Percentiles rank a stretch among this genome's conserved stretches.
Evolutionary conservation across 2,888 invertebrate species (phyloP).

Genomic region (Meandrusa payeni): DNA sequence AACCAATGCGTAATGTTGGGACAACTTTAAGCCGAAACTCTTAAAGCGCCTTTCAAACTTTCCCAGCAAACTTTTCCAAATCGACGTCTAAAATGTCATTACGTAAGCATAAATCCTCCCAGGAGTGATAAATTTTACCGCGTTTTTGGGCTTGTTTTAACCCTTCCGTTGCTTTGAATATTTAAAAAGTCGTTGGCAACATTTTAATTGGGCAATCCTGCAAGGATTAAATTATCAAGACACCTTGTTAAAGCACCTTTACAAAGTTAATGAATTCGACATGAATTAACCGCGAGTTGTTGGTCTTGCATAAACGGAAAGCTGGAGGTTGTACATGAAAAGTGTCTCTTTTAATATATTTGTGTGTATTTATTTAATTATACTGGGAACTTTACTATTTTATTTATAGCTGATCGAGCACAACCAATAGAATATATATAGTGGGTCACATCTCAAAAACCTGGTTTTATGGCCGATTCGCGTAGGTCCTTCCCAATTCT

Average conservation of each 20-base stretch:
- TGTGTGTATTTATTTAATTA: no score
- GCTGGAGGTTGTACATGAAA: slow-evolving; percentile 7
- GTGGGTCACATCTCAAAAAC: no score
- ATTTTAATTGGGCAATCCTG: slow-evolving; percentile 77
- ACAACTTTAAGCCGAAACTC: slow-evolving; percentile 46
- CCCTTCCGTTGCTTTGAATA: slow-evolving; percentile 68
- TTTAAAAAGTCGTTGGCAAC: slow-evolving; percentile 79
- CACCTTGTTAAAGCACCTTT: slow-evolving; percentile 74
- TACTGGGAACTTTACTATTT: no score
- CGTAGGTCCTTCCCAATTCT: no score
- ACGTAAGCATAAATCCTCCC: slow-evolving; percentile 67
- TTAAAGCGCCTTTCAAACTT: slow-evolving; percentile 44
- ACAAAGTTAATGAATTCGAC: slow-evolving; percentile 76
- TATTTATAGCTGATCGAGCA: no score
- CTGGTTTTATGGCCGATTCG: no score
- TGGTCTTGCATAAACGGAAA: slow-evolving; percentile 31
- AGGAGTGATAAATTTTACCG: slow-evolving; percentile 66
- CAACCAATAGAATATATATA: no score
- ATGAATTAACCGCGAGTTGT: slow-evolving; percentile 58
- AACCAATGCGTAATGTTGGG: slow-evolving; percentile 21
- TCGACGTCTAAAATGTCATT: slow-evolving; percentile 78
- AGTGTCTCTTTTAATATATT: background rate
- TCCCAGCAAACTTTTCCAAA: slow-evolving; percentile 61
- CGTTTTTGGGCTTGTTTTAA: slow-evolving; percentile 68
- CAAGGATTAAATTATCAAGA: slow-evolving; percentile 80